These are phyloP conservation scores for Frankliniella intonsa DNA, from an alignment of 2,888 invertebrate genomes.

Conservation along the genomic window DNA sequence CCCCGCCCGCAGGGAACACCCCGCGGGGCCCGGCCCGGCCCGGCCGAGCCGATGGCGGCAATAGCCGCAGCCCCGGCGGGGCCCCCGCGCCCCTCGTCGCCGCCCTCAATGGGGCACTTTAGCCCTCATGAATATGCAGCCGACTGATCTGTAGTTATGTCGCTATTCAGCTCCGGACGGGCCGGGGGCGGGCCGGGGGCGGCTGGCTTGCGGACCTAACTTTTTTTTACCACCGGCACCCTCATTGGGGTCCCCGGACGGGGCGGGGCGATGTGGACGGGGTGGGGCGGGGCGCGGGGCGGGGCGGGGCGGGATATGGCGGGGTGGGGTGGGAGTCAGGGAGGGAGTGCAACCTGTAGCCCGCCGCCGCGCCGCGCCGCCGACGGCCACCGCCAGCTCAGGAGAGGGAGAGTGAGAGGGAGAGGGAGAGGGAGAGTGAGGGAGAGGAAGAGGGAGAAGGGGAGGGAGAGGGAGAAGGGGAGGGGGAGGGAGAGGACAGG, in stretches of 20 bases:
- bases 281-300: too few relatives aligned
- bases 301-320: too few relatives aligned
- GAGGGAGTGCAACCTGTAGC: neutral
- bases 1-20: too few relatives aligned
- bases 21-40: too few relatives aligned
- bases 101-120: slow-evolving; percentile 11
- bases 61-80: too few relatives aligned
- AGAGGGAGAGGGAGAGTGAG: neutral
- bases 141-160: slow-evolving; percentile 18
- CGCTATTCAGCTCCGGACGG: neutral
- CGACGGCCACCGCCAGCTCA: neutral
- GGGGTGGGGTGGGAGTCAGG: too few relatives aligned
- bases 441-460: neutral
- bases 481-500: too few relatives aligned
- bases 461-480: neutral
- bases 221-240: neutral
- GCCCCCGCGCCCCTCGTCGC: neutral
- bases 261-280: neutral
- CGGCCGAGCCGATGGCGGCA: neutral
- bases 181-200: neutral
- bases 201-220: neutral
- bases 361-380: neutral
- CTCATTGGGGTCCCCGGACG: neutral
- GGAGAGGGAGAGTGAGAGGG: neutral
- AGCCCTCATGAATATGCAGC: slow-evolving; percentile 22